Evolutionary conservation across 2,797 vertebrate species (phyloP).

Genomic region (Chaenodraco wilsoni): DNA sequence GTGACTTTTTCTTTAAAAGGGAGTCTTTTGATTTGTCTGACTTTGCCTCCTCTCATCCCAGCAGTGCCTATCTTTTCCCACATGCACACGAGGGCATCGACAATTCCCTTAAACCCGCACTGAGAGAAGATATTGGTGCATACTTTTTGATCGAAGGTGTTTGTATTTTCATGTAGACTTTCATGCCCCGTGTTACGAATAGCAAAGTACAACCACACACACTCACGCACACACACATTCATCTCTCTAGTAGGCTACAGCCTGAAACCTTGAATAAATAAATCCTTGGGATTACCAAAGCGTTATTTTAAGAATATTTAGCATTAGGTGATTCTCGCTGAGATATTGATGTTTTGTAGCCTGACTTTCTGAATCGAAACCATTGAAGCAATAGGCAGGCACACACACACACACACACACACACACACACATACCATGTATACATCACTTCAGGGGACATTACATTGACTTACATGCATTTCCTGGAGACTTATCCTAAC

Average conservation of each 20-base stretch:
- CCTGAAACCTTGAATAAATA: slow-evolving; percentile 59
- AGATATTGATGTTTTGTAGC: slow-evolving; percentile 54
- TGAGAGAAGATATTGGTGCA: slow-evolving; percentile 43
- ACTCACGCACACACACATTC: slow-evolving; percentile 4
- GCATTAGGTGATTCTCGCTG: slow-evolving; percentile 48
- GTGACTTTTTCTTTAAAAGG: slow-evolving; percentile 61
- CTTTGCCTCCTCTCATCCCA: slow-evolving; percentile 61
- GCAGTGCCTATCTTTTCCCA: slow-evolving; percentile 33
- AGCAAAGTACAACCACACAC: slow-evolving; percentile 36
- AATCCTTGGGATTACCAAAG: slow-evolving; percentile 55
- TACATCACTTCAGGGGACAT: too few relatives aligned
- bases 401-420: background rate
- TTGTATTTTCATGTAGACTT: slow-evolving; percentile 72
- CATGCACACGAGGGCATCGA: slow-evolving; percentile 26
- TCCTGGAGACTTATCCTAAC: too few relatives aligned
- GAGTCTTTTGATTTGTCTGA: slow-evolving; percentile 61
- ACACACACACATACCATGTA: background rate
- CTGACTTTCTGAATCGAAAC: slow-evolving; percentile 32
- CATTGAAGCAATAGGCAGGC: slow-evolving; percentile 14
- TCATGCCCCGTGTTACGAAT: slow-evolving; percentile 46
- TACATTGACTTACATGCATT: too few relatives aligned
- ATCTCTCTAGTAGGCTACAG: slow-evolving; percentile 32
- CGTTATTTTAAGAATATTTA: slow-evolving; percentile 57
- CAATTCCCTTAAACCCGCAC: slow-evolving; percentile 42
- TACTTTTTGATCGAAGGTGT: slow-evolving; percentile 69